Percentiles rank a stretch among this genome's conserved stretches.
Evolutionary conservation across 2,888 invertebrate genomes (phyloP).

Genomic region (Notocelia uddmanniana): DNA sequence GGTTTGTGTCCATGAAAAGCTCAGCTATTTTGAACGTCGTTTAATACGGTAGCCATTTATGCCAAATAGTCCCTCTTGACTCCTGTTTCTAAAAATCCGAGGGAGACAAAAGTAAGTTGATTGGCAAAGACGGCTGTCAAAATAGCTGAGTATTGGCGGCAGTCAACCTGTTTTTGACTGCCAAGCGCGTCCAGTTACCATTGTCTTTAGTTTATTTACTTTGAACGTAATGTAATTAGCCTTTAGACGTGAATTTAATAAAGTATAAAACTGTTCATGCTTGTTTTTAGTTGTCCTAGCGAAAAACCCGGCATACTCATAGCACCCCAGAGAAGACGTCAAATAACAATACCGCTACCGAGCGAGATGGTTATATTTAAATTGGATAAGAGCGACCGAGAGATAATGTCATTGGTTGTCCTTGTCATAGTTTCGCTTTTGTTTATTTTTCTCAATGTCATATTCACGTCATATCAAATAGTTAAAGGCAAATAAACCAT

Average conservation of each 20-base stretch:
- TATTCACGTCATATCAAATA: too few relatives aligned
- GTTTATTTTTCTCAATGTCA: too few relatives aligned
- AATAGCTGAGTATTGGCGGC: conserved; percentile 9
- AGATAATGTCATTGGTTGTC: too few relatives aligned
- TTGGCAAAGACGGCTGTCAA: conserved; percentile 13
- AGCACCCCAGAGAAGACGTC: too few relatives aligned
- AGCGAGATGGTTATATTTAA: too few relatives aligned
- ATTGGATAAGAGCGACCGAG: too few relatives aligned
- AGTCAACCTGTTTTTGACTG: conserved; percentile 35
- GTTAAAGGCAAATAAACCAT: too few relatives aligned
- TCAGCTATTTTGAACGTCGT: conserved; percentile 29
- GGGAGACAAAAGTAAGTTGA: too few relatives aligned
- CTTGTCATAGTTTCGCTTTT: too few relatives aligned
- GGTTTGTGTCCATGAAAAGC: conserved; percentile 15
- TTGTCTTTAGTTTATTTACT: conserved; percentile 34
- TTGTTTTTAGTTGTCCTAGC: background rate
- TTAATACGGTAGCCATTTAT: background rate
- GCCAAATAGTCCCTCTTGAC: too few relatives aligned
- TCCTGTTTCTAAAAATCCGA: too few relatives aligned
- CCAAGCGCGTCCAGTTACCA: conserved; percentile 41
- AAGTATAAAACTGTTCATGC: conserved; percentile 19
- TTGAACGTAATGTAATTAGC: conserved; percentile 32
- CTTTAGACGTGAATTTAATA: conserved; percentile 23
- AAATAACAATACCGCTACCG: too few relatives aligned
- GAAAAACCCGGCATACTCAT: background rate